A percentile compares a stretch with the other conserved stretches of the same genome.
Evolutionary conservation across 2,888 invertebrate species (phyloP).

Genomic region (Aporophyla lueneburgensis): DNA sequence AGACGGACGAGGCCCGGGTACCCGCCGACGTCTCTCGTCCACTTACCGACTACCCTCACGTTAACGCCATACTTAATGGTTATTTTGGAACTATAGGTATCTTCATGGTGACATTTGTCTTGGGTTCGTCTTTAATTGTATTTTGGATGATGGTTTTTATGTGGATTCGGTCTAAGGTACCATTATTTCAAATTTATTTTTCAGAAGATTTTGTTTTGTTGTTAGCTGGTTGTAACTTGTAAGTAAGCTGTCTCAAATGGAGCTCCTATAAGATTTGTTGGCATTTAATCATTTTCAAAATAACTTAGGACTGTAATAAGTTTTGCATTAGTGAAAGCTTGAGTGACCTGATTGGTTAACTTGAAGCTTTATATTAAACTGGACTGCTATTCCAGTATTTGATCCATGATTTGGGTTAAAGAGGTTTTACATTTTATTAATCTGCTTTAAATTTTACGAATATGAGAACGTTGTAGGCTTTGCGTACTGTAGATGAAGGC

Average conservation of each 20-base stretch:
- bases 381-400: neutral
- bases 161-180: neutral
- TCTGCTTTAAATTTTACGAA: too few species aligned
- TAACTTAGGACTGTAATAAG: neutral
- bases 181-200: neutral
- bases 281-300: neutral
- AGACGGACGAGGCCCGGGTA: slow-evolving; percentile 73
- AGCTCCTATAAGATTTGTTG: neutral
- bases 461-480: too few species aligned
- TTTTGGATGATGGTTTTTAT: slow-evolving; percentile 17
- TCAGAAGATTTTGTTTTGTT: neutral
- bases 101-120: slow-evolving; percentile 54
- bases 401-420: neutral
- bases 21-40: slow-evolving; percentile 66
- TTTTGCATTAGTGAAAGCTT: neutral
- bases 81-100: slow-evolving; percentile 71
- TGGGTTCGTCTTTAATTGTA: slow-evolving; percentile 50
- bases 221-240: neutral
- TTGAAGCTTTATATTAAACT: neutral
- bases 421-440: too few species aligned
- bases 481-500: too few species aligned
- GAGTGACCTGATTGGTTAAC: neutral
- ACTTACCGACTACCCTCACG: slow-evolving; percentile 75
- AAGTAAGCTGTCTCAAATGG: neutral
- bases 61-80: slow-evolving; percentile 81